phyloP scores from a whole-genome alignment of 2,888 invertebrate genomes.

The Gari tellinella region DNA sequence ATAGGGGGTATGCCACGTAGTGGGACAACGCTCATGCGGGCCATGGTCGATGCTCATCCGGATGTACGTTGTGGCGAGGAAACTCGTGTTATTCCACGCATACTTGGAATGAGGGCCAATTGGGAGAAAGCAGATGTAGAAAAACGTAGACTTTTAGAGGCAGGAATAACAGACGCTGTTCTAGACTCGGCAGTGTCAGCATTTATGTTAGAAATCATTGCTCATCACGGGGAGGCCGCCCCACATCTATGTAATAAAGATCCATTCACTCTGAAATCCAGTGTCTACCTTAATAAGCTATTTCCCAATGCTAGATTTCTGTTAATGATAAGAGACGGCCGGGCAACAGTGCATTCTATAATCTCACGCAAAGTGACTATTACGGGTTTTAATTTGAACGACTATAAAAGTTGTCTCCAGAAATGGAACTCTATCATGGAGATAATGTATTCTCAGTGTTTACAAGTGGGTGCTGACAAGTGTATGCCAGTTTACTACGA shows the following conservation, averaged over 20 bases:
- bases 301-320: conserved; percentile 99
- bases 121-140: conserved; percentile 93
- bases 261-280: conserved; percentile 98
- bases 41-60: conserved; percentile 99
- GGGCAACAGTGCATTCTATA: conserved; percentile 99
- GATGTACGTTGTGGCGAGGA: conserved; percentile 99
- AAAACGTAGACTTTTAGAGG: conserved; percentile 74
- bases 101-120: conserved; percentile 97
- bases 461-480: conserved; percentile 84
- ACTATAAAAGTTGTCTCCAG: conserved; percentile 95
- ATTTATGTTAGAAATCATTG: conserved; percentile 95
- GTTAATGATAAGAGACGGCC: conserved; percentile 98
- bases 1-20: conserved; percentile 98
- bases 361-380: conserved; percentile 96
- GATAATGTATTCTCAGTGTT: conserved; percentile 89
- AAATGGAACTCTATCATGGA: conserved; percentile 99
- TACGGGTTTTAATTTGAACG: conserved; percentile 96
- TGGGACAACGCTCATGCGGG: conserved; percentile 98
- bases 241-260: conserved; percentile 99
- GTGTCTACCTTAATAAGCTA: conserved; percentile 95
- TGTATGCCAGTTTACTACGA: conserved; percentile 98
- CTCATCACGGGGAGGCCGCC: conserved; percentile 94
- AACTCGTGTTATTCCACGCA: conserved; percentile 96
- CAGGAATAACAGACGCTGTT: conserved; percentile 92
- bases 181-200: conserved; percentile 98